phyloP scores from a whole-genome alignment of 2,113 vertebrate genomes.

The Entomyzon cyanotis region DNA sequence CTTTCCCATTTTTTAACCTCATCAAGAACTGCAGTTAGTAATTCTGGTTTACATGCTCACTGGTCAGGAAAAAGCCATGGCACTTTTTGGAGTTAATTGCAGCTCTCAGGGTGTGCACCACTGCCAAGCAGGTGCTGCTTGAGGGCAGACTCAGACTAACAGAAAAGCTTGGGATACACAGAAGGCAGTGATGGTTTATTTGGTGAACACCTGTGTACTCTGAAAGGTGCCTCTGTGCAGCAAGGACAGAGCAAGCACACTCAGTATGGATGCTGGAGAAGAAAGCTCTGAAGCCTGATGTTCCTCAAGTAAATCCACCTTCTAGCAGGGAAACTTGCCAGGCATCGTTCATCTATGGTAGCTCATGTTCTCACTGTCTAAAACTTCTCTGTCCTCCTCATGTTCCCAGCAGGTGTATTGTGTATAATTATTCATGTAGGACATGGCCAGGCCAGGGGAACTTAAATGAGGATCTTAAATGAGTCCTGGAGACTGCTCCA shows the following conservation, averaged over 20 bases:
- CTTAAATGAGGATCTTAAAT: neutral
- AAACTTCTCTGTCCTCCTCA: neutral
- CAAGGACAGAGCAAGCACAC: neutral
- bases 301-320: neutral
- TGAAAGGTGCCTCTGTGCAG: neutral
- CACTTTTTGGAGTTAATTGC: neutral
- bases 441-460: neutral
- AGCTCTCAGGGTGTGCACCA: neutral
- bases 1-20: neutral
- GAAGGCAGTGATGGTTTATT: neutral
- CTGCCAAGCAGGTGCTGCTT: neutral
- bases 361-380: neutral
- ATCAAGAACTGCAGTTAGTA: neutral
- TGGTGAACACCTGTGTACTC: neutral
- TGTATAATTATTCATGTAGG: neutral
- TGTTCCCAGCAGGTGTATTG: neutral
- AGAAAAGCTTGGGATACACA: neutral
- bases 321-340: neutral
- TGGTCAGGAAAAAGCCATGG: fast-evolving
- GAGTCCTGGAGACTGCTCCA: neutral
- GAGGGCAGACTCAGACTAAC: neutral
- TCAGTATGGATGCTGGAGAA: neutral
- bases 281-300: neutral
- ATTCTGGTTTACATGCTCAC: neutral
- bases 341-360: neutral